These are phyloP conservation scores for Phengaris arion DNA, from an alignment of 2,888 invertebrate genomes.

Conservation along the genomic window DNA sequence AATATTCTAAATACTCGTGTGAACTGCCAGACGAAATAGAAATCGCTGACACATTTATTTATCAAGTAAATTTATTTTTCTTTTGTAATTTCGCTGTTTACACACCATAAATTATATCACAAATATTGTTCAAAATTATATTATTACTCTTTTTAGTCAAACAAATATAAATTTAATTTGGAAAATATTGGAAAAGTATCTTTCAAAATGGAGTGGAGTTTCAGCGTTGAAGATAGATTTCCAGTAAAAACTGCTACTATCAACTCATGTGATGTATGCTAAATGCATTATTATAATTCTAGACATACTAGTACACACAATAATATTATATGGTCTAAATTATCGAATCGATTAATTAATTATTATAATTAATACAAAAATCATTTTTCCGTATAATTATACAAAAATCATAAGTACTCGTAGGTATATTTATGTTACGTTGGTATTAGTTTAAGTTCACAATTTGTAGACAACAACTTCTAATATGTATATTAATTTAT, in stretches of 20 bases:
- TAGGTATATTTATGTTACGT: too few species aligned
- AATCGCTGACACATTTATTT: constrained; percentile 79
- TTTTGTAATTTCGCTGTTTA: not conserved
- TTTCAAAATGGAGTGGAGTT: constrained; percentile 64
- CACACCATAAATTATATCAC: constrained; percentile 13
- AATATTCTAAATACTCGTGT: constrained; percentile 74
- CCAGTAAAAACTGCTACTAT: constrained; percentile 51
- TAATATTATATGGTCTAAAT: too few species aligned
- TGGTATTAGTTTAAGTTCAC: too few species aligned
- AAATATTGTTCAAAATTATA: not conserved
- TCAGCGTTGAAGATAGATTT: constrained; percentile 65
- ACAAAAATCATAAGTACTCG: too few species aligned
- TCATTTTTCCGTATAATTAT: too few species aligned
- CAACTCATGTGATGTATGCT: constrained; percentile 47
- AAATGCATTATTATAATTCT: too few species aligned
- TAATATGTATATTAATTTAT: too few species aligned
- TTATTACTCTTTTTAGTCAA: constrained; percentile 47
- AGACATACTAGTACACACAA: too few species aligned
- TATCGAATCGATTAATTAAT: too few species aligned
- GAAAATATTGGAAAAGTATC: constrained; percentile 63
- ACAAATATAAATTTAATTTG: constrained; percentile 58
- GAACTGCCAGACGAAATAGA: constrained; percentile 58
- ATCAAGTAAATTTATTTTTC: constrained; percentile 53
- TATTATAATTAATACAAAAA: too few species aligned
- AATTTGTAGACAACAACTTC: too few species aligned